Evolutionary conservation across 2,113 vertebrate genomes (phyloP).

Genomic region (Lamprotornis superbus): DNA sequence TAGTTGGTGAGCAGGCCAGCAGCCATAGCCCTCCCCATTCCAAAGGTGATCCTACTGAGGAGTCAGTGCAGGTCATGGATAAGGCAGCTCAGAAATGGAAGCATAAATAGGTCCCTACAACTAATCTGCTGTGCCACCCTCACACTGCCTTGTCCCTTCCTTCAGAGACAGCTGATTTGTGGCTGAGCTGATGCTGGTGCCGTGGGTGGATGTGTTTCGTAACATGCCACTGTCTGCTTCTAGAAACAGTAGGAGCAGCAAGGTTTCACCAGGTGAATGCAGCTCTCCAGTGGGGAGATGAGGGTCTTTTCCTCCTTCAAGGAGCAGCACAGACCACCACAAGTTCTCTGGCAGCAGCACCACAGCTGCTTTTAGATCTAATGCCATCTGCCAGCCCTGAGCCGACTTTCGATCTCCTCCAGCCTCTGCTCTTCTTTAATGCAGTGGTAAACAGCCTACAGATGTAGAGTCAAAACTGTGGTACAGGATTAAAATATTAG

Average conservation of each 20-base stretch:
- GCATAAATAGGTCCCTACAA: not conserved
- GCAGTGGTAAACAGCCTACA: not conserved
- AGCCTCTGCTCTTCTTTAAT: not conserved
- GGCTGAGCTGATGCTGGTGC: accelerated
- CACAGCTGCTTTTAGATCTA: not conserved
- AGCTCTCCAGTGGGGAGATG: not conserved
- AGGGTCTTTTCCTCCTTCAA: not conserved
- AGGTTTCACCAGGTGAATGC: not conserved
- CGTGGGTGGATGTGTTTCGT: not conserved
- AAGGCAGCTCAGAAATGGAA: not conserved
- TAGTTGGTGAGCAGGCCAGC: not conserved
- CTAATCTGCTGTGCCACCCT: slow-evolving; percentile 50
- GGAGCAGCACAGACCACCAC: not conserved
- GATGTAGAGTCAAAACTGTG: not conserved
- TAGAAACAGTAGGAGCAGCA: not conserved
- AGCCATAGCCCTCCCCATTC: not conserved
- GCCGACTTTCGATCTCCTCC: not conserved
- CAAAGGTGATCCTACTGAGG: not conserved
- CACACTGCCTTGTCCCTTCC: not conserved
- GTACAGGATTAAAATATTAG: slow-evolving; percentile 15
- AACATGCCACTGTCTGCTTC: not conserved
- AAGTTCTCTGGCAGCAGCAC: not conserved
- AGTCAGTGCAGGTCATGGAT: slow-evolving; percentile 8
- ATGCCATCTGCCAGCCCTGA: slow-evolving; percentile 29
- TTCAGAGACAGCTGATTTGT: not conserved